Base-by-base conservation (phyloP, 2,113 vertebrate species). In the Malurus elegans region DNA sequence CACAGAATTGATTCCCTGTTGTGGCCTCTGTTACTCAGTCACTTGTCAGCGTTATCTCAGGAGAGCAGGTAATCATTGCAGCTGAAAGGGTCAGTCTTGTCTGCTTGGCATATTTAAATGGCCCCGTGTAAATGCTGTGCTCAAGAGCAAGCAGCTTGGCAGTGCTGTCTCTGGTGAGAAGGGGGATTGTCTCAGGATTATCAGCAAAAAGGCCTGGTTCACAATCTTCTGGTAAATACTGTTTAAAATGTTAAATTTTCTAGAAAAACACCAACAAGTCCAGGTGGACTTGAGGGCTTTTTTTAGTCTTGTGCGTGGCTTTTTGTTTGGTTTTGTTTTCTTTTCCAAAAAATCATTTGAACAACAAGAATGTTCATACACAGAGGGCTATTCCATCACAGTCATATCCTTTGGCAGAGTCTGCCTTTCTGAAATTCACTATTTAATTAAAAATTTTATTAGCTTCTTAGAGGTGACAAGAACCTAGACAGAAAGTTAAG, bases 1-100 rank as follows among this genome's bases (percentile, higher is more conserved):
- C 61, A 79, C 38, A 86, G 48, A 94, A 96, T 79, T 86, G 92
- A 97, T 95, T 97, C 81, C 82, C 75, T 89, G 20, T 53, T 78
- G 74, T 89, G 81, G 92, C 56, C 66, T 91, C 89, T 73, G 64
- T 64, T 97, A 79, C 48, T 96, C 89, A 87, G 53, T 95, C 91
- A 89, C 85, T 92, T 81, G 72, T 78, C 90, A 81, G 23, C 2
- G 2, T 88, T 97, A 95, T 96, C 95, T 92, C 78, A 93, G 65
- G 75, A 96, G 86, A 91, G 48, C 50, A 92, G 42, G 16, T 78
- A 95, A 96, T 82, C 79, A 10, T 51, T 64, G 67, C 32, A 54
- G 17, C 64, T 81, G 26, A 76, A 64, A 92, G 47, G 45, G 42
- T 91, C 78, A 93, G 66, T 25, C 29, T 79, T 67, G 73, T 51